Evolutionary conservation across 2,797 vertebrate species (phyloP), one percentile per base, ranked within the genome.

Genomic region (Hyperoplus lanceolatus): DNA sequence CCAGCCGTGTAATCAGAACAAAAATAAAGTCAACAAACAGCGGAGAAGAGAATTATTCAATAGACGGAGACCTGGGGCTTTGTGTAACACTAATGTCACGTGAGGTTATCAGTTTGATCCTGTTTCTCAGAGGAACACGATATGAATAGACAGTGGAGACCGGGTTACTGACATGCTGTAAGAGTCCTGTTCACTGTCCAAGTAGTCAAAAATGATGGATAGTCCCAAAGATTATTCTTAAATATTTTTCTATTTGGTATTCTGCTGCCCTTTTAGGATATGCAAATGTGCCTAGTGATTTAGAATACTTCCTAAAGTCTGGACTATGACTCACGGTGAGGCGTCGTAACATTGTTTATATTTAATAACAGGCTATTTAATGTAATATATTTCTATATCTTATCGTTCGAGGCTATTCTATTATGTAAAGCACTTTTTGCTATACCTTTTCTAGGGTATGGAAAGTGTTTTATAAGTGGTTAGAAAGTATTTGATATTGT

Each of bases 1-100:
- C 66, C 49, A 91, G 83, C 82, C 55, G 62, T 90, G 81, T 90
- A 93, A 93, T 90, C 83, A 83, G 65, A 16, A 16, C 8, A 4
- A 55, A 65, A 68, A 85, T 29, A 81, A 74, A 83, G 65, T 86
- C 80, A 84, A 90, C 83, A 93, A 84, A 90, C 83, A 70, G 60
- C 29, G 78, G 70, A 86, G 68, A 51, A 69, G 48, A 72, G 80
- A 85, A 75, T 94, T 81, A 87, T 87, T 90, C 82, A 89, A 60
- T 81, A 80, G 77, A 62, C 46, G 68, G 68, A 81, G 77, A 85
- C 86, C 77, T 42, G 77, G 54, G 61, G 81, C 74, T 77, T 78
- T 83, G 75, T 86, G 78, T 76, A 18, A 79, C 76, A 74, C 75
- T 85, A 73, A 84, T 82, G 85, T 81, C 87, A 82, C 66, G 75